Percentiles rank a stretch among this genome's conserved stretches.
Evolutionary conservation across 2,888 invertebrate genomes (phyloP).

Genomic region (Noctuana brunneofusca): DNA sequence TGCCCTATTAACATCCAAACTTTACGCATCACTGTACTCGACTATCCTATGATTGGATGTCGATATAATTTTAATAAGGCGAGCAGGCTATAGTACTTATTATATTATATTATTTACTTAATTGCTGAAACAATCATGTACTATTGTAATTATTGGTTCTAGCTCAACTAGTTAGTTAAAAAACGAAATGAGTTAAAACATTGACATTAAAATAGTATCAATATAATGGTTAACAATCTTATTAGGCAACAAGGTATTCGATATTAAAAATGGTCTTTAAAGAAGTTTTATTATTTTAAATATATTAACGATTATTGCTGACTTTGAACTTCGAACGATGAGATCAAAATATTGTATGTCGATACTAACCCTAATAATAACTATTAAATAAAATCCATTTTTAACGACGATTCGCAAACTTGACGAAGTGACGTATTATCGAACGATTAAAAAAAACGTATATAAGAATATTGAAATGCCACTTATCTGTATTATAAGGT

Average conservation of each 20-base stretch:
- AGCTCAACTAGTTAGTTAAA: slow-evolving; percentile 44
- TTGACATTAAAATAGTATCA: slow-evolving; percentile 33
- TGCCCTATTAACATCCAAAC: slow-evolving; percentile 14
- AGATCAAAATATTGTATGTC: slow-evolving; percentile 22
- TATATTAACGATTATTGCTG: slow-evolving; percentile 34
- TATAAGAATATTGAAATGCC: slow-evolving; percentile 58
- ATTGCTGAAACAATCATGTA: slow-evolving; percentile 25
- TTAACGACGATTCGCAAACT: slow-evolving; percentile 19
- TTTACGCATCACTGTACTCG: slow-evolving; percentile 26
- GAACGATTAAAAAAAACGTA: slow-evolving; percentile 55
- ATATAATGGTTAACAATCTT: slow-evolving; percentile 32
- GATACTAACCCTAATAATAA: slow-evolving; percentile 26
- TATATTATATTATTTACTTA: slow-evolving; percentile 17
- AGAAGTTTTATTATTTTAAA: slow-evolving; percentile 28
- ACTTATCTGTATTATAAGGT: slow-evolving; percentile 76
- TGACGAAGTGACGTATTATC: slow-evolving; percentile 49
- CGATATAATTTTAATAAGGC: slow-evolving; percentile 33
- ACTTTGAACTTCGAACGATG: slow-evolving; percentile 31
- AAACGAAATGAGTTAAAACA: slow-evolving; percentile 43
- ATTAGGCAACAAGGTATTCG: slow-evolving; percentile 33
- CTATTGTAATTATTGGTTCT: slow-evolving; percentile 37
- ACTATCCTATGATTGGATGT: slow-evolving; percentile 19
- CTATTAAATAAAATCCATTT: slow-evolving; percentile 24
- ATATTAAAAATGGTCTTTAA: slow-evolving; percentile 32
- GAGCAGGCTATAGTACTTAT: slow-evolving; percentile 35